Evolutionary conservation across 2,797 vertebrate genomes (phyloP).

Genomic region (Pogonophryne albipinna): DNA sequence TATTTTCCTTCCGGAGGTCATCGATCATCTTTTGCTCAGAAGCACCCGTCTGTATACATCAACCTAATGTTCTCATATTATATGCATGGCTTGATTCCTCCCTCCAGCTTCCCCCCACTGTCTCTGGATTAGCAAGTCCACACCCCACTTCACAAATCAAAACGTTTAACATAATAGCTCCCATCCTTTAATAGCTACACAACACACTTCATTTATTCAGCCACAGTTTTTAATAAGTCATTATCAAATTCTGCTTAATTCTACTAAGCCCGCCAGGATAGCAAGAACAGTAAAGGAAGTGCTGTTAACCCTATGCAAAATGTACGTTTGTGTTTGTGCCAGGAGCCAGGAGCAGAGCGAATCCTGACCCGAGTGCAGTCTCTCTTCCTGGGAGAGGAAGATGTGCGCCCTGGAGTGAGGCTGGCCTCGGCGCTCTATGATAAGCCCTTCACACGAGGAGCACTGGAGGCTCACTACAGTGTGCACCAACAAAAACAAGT

Average conservation of each 20-base stretch:
- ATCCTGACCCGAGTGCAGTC: constrained; percentile 69
- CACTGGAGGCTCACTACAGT: constrained; percentile 50
- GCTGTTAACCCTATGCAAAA: constrained; percentile 55
- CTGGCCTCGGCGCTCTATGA: constrained; percentile 63
- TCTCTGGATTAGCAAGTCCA: constrained; percentile 82
- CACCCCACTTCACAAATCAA: constrained; percentile 86
- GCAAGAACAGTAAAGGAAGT: constrained; percentile 55
- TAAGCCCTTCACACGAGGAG: constrained; percentile 70
- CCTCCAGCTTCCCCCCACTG: constrained; percentile 78
- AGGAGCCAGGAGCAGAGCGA: constrained; percentile 52
- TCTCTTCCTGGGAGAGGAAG: constrained; percentile 65
- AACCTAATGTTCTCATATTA: constrained; percentile 83
- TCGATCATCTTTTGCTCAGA: constrained; percentile 79
- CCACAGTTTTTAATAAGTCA: constrained; percentile 83
- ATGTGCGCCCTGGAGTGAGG: constrained; percentile 62
- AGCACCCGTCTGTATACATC: constrained; percentile 75
- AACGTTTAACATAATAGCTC: constrained; percentile 85
- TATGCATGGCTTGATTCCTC: constrained; percentile 82
- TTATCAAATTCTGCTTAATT: constrained; percentile 85
- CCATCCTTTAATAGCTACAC: constrained; percentile 84
- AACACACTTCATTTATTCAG: constrained; percentile 87
- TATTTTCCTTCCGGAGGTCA: constrained; percentile 72
- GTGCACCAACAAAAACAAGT: constrained; percentile 63
- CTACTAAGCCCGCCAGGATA: constrained; percentile 73
- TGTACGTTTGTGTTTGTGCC: constrained; percentile 33